Conservation (phyloP, 2,797 vertebrate genomes). For the Notoglanidium macrostoma region DNA sequence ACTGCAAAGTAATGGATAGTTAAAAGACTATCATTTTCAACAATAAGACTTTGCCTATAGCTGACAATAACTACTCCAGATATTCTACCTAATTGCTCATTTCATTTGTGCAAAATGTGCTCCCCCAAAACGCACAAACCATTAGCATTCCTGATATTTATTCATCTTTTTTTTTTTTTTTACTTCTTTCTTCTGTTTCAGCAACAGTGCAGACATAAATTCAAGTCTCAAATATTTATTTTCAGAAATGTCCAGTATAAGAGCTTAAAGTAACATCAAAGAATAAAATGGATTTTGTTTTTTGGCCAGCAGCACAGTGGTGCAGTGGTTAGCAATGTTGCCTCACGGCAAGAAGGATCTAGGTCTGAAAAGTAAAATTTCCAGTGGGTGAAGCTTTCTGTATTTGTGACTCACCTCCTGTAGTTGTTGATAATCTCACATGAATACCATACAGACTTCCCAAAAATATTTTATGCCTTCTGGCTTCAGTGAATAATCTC, state of each 20-base stretch:
- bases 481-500: neutral
- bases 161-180: neutral
- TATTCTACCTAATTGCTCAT: neutral
- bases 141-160: neutral
- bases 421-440: neutral
- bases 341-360: too few relatives aligned
- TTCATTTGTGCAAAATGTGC: neutral
- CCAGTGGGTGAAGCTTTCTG: neutral
- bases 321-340: too few relatives aligned
- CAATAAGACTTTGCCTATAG: neutral
- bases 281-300: neutral
- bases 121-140: neutral
- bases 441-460: neutral
- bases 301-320: neutral
- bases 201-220: neutral
- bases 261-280: neutral
- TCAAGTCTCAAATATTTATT: neutral
- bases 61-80: neutral
- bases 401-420: neutral
- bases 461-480: slow-evolving; percentile 2
- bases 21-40: neutral
- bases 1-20: neutral
- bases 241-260: neutral
- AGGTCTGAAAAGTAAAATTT: neutral
- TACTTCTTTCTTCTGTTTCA: neutral